Conservation (phyloP, 2,888 invertebrate species). For the Protodeltote pygarga region DNA sequence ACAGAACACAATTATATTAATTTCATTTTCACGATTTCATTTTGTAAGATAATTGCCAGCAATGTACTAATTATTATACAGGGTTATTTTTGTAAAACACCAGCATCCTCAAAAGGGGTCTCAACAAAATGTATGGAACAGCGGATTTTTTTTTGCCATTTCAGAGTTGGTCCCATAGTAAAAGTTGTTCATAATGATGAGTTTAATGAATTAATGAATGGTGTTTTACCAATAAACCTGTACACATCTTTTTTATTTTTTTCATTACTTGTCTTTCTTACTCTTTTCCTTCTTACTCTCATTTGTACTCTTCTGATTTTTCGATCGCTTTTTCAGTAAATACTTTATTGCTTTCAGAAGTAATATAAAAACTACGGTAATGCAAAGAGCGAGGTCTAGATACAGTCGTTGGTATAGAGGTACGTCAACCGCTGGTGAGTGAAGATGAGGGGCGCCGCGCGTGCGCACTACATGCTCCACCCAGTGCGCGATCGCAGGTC, state of each 20-base stretch:
- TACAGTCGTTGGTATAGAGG: slow-evolving; percentile 71
- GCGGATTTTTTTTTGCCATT: no score
- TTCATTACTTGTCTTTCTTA: background rate
- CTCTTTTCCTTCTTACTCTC: slow-evolving; percentile 28
- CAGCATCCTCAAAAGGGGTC: no score
- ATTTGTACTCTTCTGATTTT: slow-evolving; percentile 11
- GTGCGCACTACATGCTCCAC: slow-evolving; percentile 88
- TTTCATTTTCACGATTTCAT: no score
- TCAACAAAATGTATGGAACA: no score
- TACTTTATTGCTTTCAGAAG: slow-evolving; percentile 6
- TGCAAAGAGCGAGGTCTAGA: slow-evolving; percentile 60
- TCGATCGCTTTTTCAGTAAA: slow-evolving; percentile 6
- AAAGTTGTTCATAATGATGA: no score
- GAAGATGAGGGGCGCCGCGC: slow-evolving; percentile 84
- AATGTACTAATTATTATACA: no score
- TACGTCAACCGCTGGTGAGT: slow-evolving; percentile 61
- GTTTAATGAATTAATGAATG: no score
- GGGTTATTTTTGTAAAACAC: no score
- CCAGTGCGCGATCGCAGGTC: slow-evolving; percentile 89
- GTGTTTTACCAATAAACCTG: no score
- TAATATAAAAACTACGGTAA: slow-evolving; percentile 9
- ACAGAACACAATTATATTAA: no score
- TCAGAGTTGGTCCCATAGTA: no score
- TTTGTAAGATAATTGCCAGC: no score
- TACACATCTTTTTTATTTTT: background rate